phyloP scores from a whole-genome alignment of 2,113 vertebrate species.

The Mixornis gularis region DNA sequence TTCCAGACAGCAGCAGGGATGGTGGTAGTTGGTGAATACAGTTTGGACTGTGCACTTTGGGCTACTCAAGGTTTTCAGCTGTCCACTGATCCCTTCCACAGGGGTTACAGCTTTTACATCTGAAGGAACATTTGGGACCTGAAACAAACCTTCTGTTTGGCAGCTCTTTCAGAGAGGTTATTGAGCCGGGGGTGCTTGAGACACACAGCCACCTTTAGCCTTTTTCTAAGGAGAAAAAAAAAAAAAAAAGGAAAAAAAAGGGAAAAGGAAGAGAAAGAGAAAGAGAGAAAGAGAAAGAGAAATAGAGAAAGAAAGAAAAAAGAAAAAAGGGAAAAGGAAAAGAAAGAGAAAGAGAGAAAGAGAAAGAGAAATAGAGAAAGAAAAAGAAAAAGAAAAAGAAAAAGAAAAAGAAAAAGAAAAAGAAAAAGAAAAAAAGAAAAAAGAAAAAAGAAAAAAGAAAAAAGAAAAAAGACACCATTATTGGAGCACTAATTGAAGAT shows the following conservation, averaged over 20 bases:
- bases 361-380: too few species aligned
- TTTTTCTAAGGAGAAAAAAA: conserved; percentile 23
- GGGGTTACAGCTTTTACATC: background rate
- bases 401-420: too few species aligned
- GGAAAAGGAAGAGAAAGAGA: too few species aligned
- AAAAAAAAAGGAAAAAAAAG: background rate
- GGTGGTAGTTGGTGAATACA: background rate
- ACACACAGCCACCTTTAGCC: background rate
- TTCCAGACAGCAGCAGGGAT: conserved; percentile 12
- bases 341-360: too few species aligned
- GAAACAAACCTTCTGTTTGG: conserved; percentile 69
- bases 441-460: too few species aligned
- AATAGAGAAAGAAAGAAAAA: too few species aligned
- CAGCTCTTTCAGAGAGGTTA: conserved; percentile 41
- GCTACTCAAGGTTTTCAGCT: background rate
- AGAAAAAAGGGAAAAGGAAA: too few species aligned
- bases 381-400: too few species aligned
- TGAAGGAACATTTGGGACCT: background rate
- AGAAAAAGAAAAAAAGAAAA: too few species aligned
- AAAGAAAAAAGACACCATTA: background rate
- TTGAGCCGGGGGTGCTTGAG: conserved; percentile 26
- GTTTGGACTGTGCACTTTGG: background rate
- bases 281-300: too few species aligned
- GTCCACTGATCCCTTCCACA: background rate
- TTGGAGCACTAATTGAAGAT: background rate